Evolutionary conservation across 2,797 vertebrate species (phyloP).

Genomic region (Pseudochaenichthys georgianus): DNA sequence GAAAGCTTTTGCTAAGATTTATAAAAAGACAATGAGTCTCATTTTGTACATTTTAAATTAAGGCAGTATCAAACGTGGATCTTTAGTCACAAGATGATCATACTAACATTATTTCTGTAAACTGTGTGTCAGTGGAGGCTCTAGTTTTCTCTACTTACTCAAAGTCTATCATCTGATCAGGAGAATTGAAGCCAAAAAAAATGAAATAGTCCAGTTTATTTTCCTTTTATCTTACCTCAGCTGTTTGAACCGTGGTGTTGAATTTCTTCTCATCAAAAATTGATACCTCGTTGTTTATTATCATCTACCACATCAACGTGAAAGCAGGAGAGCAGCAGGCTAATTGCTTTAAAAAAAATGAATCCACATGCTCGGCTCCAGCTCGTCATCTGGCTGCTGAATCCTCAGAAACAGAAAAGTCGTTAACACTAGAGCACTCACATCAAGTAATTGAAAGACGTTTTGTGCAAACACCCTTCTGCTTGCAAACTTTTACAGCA

Average conservation of each 20-base stretch:
- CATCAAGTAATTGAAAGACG: slow-evolving; percentile 18
- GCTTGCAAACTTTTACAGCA: slow-evolving; percentile 5
- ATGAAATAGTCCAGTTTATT: neutral
- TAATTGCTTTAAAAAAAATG: slow-evolving; percentile 48
- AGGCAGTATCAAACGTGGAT: slow-evolving; percentile 12
- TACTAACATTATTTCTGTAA: slow-evolving; percentile 44
- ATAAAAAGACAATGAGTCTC: neutral
- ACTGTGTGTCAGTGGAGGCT: slow-evolving; percentile 31
- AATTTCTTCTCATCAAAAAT: slow-evolving; percentile 68
- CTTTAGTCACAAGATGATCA: slow-evolving; percentile 66
- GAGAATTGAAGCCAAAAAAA: slow-evolving; percentile 28
- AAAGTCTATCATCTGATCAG: slow-evolving; percentile 18
- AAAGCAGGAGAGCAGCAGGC: slow-evolving; percentile 43
- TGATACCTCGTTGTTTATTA: slow-evolving; percentile 60
- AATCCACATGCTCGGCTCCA: slow-evolving; percentile 32
- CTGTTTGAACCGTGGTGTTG: slow-evolving; percentile 43
- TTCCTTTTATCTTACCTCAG: slow-evolving; percentile 24
- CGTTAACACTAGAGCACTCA: slow-evolving; percentile 29
- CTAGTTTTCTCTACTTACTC: slow-evolving; percentile 23
- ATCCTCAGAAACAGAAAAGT: slow-evolving; percentile 32
- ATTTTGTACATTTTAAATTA: slow-evolving; percentile 8
- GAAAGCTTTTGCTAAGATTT: neutral
- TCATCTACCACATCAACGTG: slow-evolving; percentile 45
- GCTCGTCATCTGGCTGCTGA: slow-evolving; percentile 12
- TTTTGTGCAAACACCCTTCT: slow-evolving; percentile 12